phyloP scores from a whole-genome alignment of 2,113 vertebrate species.

The Notarius lentiginosus region DNA sequence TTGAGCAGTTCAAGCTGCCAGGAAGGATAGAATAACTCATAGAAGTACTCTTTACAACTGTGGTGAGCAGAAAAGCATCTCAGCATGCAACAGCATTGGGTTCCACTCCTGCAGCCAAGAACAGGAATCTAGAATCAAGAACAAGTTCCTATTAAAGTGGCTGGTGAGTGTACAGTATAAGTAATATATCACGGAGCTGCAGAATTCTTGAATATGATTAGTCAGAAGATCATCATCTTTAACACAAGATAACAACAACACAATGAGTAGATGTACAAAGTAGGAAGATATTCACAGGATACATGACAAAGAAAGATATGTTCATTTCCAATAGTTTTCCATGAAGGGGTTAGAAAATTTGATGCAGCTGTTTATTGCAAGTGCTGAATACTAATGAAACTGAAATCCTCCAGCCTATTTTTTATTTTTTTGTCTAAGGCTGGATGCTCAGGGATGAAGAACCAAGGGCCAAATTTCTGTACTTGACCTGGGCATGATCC shows the following conservation, averaged over 20 bases:
- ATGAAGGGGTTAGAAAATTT: neutral
- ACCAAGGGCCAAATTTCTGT: neutral
- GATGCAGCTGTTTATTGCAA: neutral
- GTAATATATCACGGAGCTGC: neutral
- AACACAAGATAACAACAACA: neutral
- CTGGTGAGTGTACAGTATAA: too few relatives aligned
- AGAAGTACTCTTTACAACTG: too few relatives aligned
- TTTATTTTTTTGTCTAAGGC: neutral
- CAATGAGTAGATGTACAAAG: neutral
- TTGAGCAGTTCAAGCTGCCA: too few relatives aligned
- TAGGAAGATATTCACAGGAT: neutral
- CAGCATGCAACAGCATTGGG: too few relatives aligned
- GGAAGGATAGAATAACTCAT: too few relatives aligned
- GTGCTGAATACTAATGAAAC: conserved; percentile 2
- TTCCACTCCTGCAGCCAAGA: too few relatives aligned
- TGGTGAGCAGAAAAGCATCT: too few relatives aligned
- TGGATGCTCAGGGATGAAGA: neutral
- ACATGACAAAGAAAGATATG: neutral
- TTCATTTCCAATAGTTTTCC: neutral
- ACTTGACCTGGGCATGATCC: neutral
- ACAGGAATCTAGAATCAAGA: too few relatives aligned
- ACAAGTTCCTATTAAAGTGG: too few relatives aligned
- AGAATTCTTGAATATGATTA: neutral
- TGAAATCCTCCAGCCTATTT: neutral
- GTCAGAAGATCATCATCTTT: neutral